Conservation (phyloP, 2,888 invertebrate species). For the Raillietiella orientalis region DNA sequence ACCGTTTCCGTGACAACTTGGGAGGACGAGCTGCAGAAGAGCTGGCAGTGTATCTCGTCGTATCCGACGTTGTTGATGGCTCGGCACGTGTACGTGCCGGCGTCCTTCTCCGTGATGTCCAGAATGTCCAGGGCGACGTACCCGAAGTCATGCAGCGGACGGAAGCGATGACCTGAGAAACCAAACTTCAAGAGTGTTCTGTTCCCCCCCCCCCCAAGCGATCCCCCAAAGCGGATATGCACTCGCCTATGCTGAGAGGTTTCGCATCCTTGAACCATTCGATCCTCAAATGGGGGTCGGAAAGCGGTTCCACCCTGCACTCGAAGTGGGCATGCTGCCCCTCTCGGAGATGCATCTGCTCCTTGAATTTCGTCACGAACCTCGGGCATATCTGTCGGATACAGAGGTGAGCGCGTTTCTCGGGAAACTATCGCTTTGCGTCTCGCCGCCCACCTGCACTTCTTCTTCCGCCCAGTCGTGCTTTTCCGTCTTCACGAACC, state of each 20-base stretch:
- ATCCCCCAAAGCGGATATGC: too few relatives aligned
- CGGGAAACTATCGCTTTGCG: too few relatives aligned
- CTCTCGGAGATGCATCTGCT: constrained; percentile 48
- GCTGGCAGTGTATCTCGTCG: constrained; percentile 27
- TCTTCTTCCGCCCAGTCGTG: too few relatives aligned
- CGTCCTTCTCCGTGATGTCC: constrained; percentile 78
- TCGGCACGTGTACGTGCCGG: constrained; percentile 63
- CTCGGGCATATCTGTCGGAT: constrained; percentile 22
- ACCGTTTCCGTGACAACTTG: constrained; percentile 55
- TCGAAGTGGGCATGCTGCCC: constrained; percentile 87
- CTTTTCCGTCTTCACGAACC: too few relatives aligned
- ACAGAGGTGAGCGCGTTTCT: too few relatives aligned
- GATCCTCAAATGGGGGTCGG: constrained; percentile 78
- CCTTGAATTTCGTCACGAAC: constrained; percentile 61
- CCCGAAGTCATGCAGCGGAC: constrained; percentile 91
- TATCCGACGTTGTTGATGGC: constrained; percentile 66
- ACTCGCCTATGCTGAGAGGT: constrained; percentile 49
- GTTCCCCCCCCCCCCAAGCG: background rate
- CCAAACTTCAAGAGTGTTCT: too few relatives aligned
- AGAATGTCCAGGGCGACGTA: constrained; percentile 90
- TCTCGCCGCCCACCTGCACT: too few relatives aligned
- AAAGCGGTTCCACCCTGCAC: constrained; percentile 83
- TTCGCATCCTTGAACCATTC: constrained; percentile 90
- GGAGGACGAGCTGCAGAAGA: too few relatives aligned
- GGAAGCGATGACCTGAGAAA: constrained; percentile 43